phyloP scores from a whole-genome alignment of 1,140 invertebrate species.

The Phortica variegata region DNA sequence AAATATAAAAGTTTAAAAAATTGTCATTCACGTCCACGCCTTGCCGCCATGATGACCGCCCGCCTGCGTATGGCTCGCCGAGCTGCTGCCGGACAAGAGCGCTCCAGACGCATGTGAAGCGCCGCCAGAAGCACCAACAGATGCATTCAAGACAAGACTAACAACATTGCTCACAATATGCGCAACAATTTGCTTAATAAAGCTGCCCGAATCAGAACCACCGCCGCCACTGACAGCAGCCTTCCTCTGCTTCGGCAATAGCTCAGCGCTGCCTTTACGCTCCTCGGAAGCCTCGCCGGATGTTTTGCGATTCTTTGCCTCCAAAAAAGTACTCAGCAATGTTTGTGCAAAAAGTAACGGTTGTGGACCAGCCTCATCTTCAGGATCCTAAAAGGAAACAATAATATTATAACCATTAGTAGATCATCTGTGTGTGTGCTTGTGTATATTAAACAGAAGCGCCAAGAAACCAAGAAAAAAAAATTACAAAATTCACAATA shows the following conservation, averaged over 20 bases:
- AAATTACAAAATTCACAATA: too few species aligned
- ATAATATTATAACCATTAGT: not conserved
- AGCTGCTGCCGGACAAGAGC: slow-evolving; percentile 43
- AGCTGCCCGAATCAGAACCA: slow-evolving; percentile 43
- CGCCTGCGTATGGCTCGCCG: slow-evolving; percentile 8
- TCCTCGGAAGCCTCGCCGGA: slow-evolving; percentile 27
- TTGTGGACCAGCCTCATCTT: slow-evolving; percentile 47
- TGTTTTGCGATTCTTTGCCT: slow-evolving; percentile 36
- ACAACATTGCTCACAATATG: slow-evolving; percentile 45
- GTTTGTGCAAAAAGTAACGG: slow-evolving; percentile 44
- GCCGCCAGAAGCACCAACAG: slow-evolving; percentile 44
- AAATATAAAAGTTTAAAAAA: slow-evolving; percentile 2
- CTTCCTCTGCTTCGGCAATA: slow-evolving; percentile 18
- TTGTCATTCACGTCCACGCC: slow-evolving; percentile 5
- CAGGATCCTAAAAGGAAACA: slow-evolving; percentile 37
- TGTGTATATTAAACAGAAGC: not conserved
- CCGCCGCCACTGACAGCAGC: slow-evolving; percentile 14
- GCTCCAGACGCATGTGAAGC: slow-evolving; percentile 40
- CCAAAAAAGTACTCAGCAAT: slow-evolving; percentile 38
- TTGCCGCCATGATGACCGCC: slow-evolving; percentile 4
- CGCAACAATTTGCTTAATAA: slow-evolving; percentile 45
- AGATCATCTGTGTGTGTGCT: too few species aligned
- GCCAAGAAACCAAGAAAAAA: not conserved
- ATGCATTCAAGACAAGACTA: slow-evolving; percentile 45
- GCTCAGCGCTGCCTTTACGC: slow-evolving; percentile 28